phyloP scores from a whole-genome alignment of 2,797 vertebrate genomes.

The Hippoglossus hippoglossus region DNA sequence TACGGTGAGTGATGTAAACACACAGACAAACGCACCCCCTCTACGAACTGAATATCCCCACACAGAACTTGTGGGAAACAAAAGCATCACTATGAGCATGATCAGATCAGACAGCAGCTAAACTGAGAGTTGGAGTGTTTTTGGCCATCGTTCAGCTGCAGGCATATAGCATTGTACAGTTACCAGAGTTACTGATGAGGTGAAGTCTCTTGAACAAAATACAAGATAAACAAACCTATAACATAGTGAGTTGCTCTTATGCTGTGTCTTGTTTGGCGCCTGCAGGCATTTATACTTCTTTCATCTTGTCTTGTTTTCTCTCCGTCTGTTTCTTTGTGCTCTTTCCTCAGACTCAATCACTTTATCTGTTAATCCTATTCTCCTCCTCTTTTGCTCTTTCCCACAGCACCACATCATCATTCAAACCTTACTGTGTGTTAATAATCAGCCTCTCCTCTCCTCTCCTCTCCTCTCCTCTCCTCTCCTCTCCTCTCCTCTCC shows the following conservation, averaged over 20 bases:
- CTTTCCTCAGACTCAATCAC: constrained; percentile 6
- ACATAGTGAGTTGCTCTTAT: not conserved
- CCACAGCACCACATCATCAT: constrained; percentile 30
- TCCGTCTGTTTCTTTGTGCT: not conserved
- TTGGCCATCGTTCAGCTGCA: not conserved
- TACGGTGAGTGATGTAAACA: constrained; percentile 85
- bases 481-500: not conserved
- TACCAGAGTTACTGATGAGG: not conserved
- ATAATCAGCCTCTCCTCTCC: not conserved
- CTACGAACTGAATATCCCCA: not conserved
- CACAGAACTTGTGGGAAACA: not conserved
- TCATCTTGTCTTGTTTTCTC: constrained; percentile 8
- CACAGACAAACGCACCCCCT: not conserved
- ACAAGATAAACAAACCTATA: not conserved
- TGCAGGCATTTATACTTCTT: not conserved
- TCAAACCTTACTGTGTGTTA: constrained; percentile 23
- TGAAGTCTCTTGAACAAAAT: not conserved
- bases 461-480: not conserved
- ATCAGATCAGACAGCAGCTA: not conserved
- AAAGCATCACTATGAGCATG: not conserved
- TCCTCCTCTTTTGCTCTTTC: not conserved
- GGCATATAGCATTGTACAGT: not conserved
- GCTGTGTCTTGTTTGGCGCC: constrained; percentile 9
- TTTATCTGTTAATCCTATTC: not conserved
- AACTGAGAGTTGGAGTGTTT: not conserved